phyloP scores from a whole-genome alignment of 2,797 vertebrate genomes.

The Mormyrops boulengeri region DNA sequence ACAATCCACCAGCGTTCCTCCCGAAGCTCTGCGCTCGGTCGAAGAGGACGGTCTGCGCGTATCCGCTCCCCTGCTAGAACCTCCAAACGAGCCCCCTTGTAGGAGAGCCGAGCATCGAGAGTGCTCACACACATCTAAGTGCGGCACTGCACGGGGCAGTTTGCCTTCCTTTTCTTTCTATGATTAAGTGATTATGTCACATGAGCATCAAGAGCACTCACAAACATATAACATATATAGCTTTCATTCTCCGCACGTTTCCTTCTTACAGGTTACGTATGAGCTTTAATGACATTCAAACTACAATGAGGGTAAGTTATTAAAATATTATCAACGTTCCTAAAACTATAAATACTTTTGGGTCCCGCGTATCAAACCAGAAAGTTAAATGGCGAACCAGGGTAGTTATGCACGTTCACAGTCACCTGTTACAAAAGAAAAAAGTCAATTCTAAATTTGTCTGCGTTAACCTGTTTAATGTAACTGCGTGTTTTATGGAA shows the following conservation, averaged over 20 bases:
- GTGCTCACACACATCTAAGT: conserved; percentile 72
- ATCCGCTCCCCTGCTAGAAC: conserved; percentile 75
- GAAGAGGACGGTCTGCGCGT: conserved; percentile 73
- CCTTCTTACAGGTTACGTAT: neutral
- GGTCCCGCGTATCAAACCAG: neutral
- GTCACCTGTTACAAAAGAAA: neutral
- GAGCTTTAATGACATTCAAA: neutral
- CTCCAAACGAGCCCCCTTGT: conserved; percentile 70
- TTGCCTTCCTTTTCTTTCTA: conserved; percentile 33
- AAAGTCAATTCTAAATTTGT: neutral
- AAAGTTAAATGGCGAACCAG: neutral
- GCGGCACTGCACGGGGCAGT: conserved; percentile 71
- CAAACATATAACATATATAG: neutral
- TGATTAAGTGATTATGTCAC: neutral
- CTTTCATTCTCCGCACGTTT: too few relatives aligned
- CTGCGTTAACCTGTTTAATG: neutral
- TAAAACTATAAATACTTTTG: neutral
- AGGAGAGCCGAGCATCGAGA: conserved; percentile 77
- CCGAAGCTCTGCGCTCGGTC: conserved; percentile 71
- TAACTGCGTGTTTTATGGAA: neutral
- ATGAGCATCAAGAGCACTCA: neutral
- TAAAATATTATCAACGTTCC: neutral
- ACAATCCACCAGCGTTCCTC: conserved; percentile 69
- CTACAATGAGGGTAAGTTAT: neutral
- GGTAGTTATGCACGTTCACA: neutral